Conservation (phyloP, 2,797 vertebrate species). For the Staurois parvus region DNA sequence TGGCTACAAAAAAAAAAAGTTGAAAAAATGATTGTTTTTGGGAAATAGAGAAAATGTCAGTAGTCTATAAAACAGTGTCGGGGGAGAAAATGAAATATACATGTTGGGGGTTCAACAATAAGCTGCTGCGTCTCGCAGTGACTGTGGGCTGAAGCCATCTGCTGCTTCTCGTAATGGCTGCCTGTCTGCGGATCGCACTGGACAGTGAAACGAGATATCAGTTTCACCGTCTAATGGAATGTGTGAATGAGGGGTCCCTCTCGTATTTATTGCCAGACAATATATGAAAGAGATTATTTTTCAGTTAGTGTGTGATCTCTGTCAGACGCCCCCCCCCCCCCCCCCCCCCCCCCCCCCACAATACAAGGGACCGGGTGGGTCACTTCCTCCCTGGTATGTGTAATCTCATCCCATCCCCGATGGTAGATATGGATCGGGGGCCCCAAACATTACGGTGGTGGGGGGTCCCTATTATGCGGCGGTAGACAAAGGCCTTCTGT, state of each 20-base stretch:
- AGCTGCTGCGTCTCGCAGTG: too few species aligned
- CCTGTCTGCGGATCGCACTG: background rate
- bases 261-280: background rate
- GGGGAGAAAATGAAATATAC: too few species aligned
- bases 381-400: background rate
- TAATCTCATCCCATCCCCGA: conserved; percentile 26
- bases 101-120: background rate
- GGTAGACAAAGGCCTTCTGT: conserved; percentile 44
- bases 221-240: background rate
- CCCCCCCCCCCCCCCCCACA: conserved; percentile 45
- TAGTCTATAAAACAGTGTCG: too few species aligned
- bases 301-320: background rate
- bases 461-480: conserved; percentile 1
- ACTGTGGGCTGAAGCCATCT: too few species aligned
- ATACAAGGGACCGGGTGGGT: conserved; percentile 4
- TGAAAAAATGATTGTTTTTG: too few species aligned
- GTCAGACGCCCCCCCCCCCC: conserved; percentile 4
- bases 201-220: too few species aligned
- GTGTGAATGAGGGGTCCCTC: background rate
- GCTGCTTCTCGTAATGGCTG: too few species aligned
- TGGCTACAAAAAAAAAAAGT: too few species aligned
- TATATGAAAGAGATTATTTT: conserved; percentile 22
- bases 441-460: background rate
- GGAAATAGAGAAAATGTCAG: too few species aligned
- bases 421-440: conserved; percentile 8